Evolutionary conservation across 2,113 vertebrate species (phyloP).

Genomic region (Mustela nigripes): DNA sequence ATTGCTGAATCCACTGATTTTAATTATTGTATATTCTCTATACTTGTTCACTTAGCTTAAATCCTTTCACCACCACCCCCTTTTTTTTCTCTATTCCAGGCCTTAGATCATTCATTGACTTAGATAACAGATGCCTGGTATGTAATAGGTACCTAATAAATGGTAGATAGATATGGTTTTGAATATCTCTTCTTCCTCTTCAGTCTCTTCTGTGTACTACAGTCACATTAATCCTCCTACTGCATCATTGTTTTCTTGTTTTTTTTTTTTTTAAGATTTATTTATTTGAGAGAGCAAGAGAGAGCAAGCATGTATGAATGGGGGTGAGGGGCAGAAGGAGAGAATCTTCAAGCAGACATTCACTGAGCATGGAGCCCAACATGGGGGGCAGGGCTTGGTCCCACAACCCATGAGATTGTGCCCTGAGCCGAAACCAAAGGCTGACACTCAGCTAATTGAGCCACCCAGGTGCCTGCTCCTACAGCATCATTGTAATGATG

Average conservation of each 20-base stretch:
- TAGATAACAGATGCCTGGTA: neutral
- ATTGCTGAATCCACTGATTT: neutral
- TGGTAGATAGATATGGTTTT: neutral
- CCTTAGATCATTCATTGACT: neutral
- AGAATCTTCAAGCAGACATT: neutral
- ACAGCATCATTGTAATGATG: neutral
- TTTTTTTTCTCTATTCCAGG: neutral
- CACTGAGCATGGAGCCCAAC: neutral
- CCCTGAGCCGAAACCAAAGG: neutral
- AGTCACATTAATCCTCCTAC: neutral
- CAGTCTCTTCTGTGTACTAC: neutral
- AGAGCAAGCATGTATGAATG: neutral
- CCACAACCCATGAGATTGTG: neutral
- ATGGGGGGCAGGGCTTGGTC: neutral
- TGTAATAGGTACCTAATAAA: neutral
- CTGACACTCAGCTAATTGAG: neutral
- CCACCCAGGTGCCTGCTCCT: neutral
- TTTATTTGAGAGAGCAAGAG: neutral
- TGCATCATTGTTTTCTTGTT: neutral
- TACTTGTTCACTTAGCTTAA: neutral
- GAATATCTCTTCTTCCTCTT: neutral
- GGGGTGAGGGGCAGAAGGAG: neutral
- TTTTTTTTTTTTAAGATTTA: neutral
- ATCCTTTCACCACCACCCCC: rapidly evolving
- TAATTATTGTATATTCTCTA: neutral